Evolutionary conservation across 2,888 invertebrate species (phyloP).

Genomic region (Rhyacophila evoluta): DNA sequence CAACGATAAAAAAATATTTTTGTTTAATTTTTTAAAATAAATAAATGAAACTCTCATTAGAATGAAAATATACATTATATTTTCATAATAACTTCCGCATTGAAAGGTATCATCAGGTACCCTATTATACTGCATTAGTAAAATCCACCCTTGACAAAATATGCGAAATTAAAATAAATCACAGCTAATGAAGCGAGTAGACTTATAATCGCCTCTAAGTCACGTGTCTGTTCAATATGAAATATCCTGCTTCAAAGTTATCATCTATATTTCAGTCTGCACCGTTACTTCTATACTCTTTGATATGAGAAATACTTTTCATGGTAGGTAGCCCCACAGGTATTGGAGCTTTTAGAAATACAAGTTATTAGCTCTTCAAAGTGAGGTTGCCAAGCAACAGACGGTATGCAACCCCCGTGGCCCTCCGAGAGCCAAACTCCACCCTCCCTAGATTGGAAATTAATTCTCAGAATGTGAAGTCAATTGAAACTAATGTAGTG

Average conservation of each 20-base stretch:
- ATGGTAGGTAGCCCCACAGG: slow-evolving; percentile 29
- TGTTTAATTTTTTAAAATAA: too few species aligned
- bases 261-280: background rate
- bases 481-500: slow-evolving; percentile 55
- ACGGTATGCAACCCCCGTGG: slow-evolving; percentile 3
- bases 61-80: too few species aligned
- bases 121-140: slow-evolving; percentile 12
- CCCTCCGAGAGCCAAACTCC: slow-evolving; percentile 27
- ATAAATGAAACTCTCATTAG: too few species aligned
- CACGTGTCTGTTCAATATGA: slow-evolving; percentile 41
- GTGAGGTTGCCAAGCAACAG: slow-evolving; percentile 52
- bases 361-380: slow-evolving; percentile 54
- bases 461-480: slow-evolving; percentile 55
- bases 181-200: slow-evolving; percentile 40
- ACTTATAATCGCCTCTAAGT: slow-evolving; percentile 34
- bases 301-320: slow-evolving; percentile 30
- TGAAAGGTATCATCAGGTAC: background rate
- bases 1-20: too few species aligned
- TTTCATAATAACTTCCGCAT: too few species aligned
- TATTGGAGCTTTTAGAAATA: slow-evolving; percentile 48
- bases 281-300: slow-evolving; percentile 29
- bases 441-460: slow-evolving; percentile 48
- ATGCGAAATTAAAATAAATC: slow-evolving; percentile 28
- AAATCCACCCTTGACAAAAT: slow-evolving; percentile 29
- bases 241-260: slow-evolving; percentile 32